Base-by-base conservation (phyloP, 2,888 invertebrate species). In the Galerucella nymphaeae region DNA sequence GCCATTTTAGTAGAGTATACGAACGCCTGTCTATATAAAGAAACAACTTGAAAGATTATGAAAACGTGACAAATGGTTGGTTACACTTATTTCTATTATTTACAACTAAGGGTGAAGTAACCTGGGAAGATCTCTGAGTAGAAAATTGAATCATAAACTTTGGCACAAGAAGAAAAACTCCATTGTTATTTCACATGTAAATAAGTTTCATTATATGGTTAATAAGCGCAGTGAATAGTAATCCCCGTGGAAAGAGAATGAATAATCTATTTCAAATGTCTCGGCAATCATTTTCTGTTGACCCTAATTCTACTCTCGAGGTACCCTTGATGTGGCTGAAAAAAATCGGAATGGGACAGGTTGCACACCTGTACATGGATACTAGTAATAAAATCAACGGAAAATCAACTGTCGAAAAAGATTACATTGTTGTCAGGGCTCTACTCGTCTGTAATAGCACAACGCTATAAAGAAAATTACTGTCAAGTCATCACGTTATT, bases 301-400 rank as follows among this genome's bases (percentile, higher is more conserved):
- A 71, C 71, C 74, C 74, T 76, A 75, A 71, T 75, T 59, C 73
- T 50, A 66, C 67, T 67, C 64, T 75, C 59, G 57, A 71, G 65
- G 55, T 70, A 75, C 74, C 74, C 72, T 57, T 70, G 63, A 71
- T 53, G 42, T 23, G 61, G 61, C 23, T 55, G 11, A 59, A 66
- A 70, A 79, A 79, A 75, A 78, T 73, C 75, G 66, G 78, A 82
- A 81, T 82, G 76, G 83, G 82, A 81, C 84, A 85, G 83, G 84
- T 84, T 84, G 82, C 80, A 84, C 84, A 85, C 84, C 85, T 85
- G 85, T 84, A 78, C 77, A 73, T 71, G 71, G 41, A 13, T 18
- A 62, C 14, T 42, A 76, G 80, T 78, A 79, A 83, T 82, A 82
- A 83, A 83, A 82, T 83, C 82, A 80, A 83, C 84, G 84, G 84